phyloP scores from a whole-genome alignment of 2,113 vertebrate genomes.

The Crotalus tigris region DNA sequence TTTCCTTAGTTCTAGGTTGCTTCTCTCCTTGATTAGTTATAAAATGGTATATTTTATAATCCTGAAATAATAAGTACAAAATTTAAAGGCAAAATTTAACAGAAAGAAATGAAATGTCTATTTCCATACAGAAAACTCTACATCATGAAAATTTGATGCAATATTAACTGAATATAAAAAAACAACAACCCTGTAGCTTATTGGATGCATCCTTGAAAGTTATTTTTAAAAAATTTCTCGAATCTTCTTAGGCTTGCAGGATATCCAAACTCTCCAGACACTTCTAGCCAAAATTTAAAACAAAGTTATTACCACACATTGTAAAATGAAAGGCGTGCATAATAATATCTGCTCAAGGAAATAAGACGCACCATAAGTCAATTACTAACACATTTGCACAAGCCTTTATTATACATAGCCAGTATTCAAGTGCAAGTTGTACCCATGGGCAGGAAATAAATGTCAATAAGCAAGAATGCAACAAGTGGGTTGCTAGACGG shows the following conservation, averaged over 20 bases:
- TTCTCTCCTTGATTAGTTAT: too few relatives aligned
- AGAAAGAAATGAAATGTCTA: not conserved
- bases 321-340: not conserved
- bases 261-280: not conserved
- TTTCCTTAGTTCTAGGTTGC: too few relatives aligned
- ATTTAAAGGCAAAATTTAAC: too few relatives aligned
- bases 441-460: not conserved
- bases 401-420: not conserved
- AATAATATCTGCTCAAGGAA: not conserved
- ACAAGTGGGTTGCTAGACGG: not conserved
- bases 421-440: not conserved
- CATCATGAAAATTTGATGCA: not conserved
- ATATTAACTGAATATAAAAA: not conserved
- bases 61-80: too few relatives aligned
- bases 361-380: not conserved
- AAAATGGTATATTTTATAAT: too few relatives aligned
- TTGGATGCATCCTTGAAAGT: not conserved
- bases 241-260: not conserved
- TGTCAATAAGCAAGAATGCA: not conserved
- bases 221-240: not conserved
- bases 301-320: not conserved
- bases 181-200: not conserved
- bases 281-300: not conserved
- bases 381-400: not conserved
- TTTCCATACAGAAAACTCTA: not conserved